Evolutionary conservation across 1,140 invertebrate genomes (phyloP).

Genomic region (Camponotus vicinus): DNA sequence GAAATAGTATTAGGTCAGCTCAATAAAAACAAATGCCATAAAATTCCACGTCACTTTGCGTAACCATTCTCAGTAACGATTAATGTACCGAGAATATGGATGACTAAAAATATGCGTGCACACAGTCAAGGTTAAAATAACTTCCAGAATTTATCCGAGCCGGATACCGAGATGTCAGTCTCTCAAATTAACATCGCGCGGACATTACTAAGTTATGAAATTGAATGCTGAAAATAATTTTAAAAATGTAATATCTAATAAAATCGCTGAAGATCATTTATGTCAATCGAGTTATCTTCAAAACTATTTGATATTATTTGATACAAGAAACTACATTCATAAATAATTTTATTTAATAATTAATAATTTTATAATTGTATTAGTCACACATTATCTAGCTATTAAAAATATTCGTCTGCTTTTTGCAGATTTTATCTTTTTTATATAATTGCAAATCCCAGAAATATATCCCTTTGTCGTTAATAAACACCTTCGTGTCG

Average conservation of each 20-base stretch:
- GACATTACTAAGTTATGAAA: constrained; percentile 4
- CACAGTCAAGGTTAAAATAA: constrained; percentile 60
- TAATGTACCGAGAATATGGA: constrained; percentile 22
- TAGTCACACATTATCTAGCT: background rate
- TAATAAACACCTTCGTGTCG: background rate
- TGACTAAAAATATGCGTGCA: constrained; percentile 45
- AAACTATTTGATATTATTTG: background rate
- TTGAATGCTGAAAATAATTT: background rate
- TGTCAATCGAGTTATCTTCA: background rate
- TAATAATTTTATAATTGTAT: background rate
- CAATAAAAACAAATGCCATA: constrained; percentile 40
- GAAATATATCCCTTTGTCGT: background rate
- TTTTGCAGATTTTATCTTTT: background rate
- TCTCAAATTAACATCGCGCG: constrained; percentile 2
- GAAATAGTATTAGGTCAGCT: constrained; percentile 52
- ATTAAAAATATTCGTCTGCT: background rate
- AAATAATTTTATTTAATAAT: background rate
- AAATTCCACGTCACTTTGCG: constrained; percentile 51
- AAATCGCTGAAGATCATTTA: background rate
- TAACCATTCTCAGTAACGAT: constrained; percentile 46
- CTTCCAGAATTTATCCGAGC: constrained; percentile 26
- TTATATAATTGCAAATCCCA: background rate
- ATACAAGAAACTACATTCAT: background rate
- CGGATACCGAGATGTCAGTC: constrained; percentile 10
- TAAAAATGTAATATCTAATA: constrained; percentile 2